Evolutionary conservation across 30 jellyfish, hydroid and myxozoan genomes (phyloP), one percentile per base, ranked within the genome.

Genomic region (Aurelia sp.): DNA sequence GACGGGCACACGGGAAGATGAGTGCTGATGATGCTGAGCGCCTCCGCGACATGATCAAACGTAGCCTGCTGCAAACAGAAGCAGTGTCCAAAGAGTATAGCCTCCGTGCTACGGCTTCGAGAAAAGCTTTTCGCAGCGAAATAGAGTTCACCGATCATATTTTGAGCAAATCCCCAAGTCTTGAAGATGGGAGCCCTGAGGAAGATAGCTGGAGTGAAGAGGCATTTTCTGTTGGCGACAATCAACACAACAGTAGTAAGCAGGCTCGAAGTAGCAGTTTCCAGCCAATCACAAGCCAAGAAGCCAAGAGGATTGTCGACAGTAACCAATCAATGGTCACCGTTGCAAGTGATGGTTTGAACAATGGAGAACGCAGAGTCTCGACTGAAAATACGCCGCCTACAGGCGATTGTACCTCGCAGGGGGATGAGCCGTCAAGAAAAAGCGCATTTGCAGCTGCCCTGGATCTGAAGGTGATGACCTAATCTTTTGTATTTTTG

Each of bases 41-140:
- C 35, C 74, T 84, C 4, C 93, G 93, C 1, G 81, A 84, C 20
- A 63, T 84, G 74, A 66, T 72, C 59, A 86, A 84, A 31, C 61
- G 93, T 59, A 84, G 82, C 41, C 27, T 48, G 23, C 57, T 84
- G 41, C 93, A 71, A 63, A 84, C 77, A 72, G 87, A 84, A 62
- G 93, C 93, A 21, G 84, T 84, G 44, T 84, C 93, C 6, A 84
- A 84, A 52, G 93, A 84, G 57, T 84, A 84, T 82, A 84, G 93
- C 62, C 76, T 84, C 58, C 86, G 93, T 11, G 93, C 73, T 11
- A 84, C 93, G 0, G 93, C 93, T 11, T 84, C 93, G 13, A 71
- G 93, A 64, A 84, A 73, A 65, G 93, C 93, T 16, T 71, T 73
- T 52, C 86, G 93, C 50, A 84, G 93, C 63, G 93, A 84, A 47